Evolutionary conservation across 2,797 vertebrate genomes (phyloP).

Genomic region (Hoplostethus mediterraneus): DNA sequence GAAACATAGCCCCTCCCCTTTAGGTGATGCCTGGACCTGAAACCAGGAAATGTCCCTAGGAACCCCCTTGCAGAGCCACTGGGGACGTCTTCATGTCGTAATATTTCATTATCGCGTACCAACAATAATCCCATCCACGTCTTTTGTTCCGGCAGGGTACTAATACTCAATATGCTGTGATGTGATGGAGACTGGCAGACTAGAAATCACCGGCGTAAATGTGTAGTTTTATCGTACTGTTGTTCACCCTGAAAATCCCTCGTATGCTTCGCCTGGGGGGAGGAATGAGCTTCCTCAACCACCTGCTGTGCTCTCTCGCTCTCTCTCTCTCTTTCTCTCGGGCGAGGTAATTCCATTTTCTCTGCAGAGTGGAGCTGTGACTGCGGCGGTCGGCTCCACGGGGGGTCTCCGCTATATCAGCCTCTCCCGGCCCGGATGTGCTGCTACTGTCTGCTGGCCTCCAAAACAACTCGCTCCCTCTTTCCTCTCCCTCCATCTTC

Average conservation of each 20-base stretch:
- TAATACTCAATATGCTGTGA: neutral
- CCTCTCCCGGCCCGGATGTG: constrained; percentile 7
- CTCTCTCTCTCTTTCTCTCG: neutral
- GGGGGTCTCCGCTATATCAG: neutral
- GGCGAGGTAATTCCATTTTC: neutral
- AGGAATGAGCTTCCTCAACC: neutral
- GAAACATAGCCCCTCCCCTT: too few relatives aligned
- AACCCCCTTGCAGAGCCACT: too few relatives aligned
- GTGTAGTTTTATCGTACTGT: neutral
- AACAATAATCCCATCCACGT: neutral
- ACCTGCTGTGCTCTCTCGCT: constrained; percentile 2
- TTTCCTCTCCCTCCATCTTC: neutral
- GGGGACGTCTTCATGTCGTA: too few relatives aligned
- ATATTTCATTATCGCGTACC: neutral
- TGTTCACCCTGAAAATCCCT: neutral
- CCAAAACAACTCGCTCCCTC: neutral
- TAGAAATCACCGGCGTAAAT: neutral
- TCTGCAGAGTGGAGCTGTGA: neutral
- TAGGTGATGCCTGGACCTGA: too few relatives aligned
- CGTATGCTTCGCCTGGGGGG: neutral
- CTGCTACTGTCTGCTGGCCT: neutral
- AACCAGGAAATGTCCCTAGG: too few relatives aligned
- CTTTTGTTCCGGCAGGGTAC: neutral
- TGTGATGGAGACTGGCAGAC: neutral
- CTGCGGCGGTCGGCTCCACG: neutral